These are phyloP conservation scores for Oscheius sp. DNA, from an alignment of 1,140 invertebrate species.

Conservation along the genomic window DNA sequence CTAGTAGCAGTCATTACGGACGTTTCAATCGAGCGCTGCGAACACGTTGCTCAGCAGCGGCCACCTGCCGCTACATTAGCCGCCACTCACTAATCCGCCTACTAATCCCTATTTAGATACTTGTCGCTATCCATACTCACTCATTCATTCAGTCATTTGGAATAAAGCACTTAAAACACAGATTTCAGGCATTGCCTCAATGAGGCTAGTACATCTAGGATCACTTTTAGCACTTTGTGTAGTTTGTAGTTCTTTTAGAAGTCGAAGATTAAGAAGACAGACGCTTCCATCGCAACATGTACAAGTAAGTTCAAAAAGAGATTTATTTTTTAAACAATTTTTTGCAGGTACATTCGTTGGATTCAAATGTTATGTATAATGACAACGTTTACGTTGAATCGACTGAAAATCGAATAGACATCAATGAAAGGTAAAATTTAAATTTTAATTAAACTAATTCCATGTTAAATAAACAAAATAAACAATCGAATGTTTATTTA, in stretches of 20 bases:
- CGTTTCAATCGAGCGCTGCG: neutral
- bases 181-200: neutral
- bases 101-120: neutral
- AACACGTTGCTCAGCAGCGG: conserved; percentile 5
- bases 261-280: neutral
- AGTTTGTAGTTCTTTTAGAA: neutral
- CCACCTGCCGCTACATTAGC: neutral
- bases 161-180: neutral
- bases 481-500: too few relatives aligned
- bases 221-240: neutral
- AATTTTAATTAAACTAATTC: too few relatives aligned
- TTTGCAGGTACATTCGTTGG: neutral
- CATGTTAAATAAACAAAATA: too few relatives aligned
- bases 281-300: neutral
- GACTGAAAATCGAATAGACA: neutral
- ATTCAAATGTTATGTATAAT: neutral
- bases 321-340: neutral
- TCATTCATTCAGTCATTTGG: neutral
- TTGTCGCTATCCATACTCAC: neutral
- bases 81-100: neutral
- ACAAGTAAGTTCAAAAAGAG: neutral
- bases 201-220: neutral
- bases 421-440: neutral
- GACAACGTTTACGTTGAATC: neutral
- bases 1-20: conserved; percentile 6